These are phyloP conservation scores for Bubo blakistoni DNA, from an alignment of 2,113 vertebrate genomes.

Conservation along the genomic window DNA sequence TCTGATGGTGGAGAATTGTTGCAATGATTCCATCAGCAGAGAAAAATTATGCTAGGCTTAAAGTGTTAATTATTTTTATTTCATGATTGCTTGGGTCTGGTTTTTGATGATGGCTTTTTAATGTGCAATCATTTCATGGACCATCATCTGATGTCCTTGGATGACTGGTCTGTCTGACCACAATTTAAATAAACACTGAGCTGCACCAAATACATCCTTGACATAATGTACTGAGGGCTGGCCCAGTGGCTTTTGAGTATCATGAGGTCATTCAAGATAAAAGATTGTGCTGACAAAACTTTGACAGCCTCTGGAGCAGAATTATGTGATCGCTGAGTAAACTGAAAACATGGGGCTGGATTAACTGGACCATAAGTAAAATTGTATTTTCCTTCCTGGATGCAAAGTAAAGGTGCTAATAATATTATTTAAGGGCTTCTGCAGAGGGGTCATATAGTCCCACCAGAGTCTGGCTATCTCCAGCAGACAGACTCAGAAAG, in stretches of 20 bases:
- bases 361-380: not conserved
- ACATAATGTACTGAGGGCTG: not conserved
- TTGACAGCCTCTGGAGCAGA: not conserved
- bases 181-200: not conserved
- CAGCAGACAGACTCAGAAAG: not conserved
- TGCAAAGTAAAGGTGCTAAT: not conserved
- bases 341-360: not conserved
- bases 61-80: not conserved
- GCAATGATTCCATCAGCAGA: not conserved
- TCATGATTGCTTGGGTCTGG: not conserved
- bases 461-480: not conserved
- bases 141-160: not conserved
- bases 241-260: not conserved
- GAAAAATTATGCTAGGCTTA: not conserved
- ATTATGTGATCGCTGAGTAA: not conserved
- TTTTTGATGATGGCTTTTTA: not conserved
- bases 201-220: not conserved
- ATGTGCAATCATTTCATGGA: not conserved
- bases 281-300: not conserved
- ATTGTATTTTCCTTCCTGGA: not conserved
- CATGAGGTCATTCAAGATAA: not conserved
- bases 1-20: not conserved
- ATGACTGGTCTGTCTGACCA: not conserved
- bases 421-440: not conserved
- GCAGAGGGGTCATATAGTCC: not conserved